A percentile compares a stretch with the other conserved stretches of the same genome.
Conservation (phyloP, 2,113 vertebrate genomes). For the Micronisus gabar region DNA sequence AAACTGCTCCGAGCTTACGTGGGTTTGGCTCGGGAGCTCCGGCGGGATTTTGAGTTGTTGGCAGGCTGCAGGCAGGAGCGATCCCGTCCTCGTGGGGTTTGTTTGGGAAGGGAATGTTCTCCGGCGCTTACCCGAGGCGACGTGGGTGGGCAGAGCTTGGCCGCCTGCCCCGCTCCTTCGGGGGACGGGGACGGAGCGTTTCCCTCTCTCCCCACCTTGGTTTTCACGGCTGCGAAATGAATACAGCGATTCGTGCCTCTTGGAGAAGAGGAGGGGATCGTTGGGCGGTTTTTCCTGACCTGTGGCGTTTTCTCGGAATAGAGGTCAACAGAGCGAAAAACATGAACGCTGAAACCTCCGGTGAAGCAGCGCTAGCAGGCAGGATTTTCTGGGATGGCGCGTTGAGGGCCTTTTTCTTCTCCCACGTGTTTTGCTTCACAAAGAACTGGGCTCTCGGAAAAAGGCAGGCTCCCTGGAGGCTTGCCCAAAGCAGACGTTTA, state of each 20-base stretch:
- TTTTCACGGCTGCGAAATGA: background rate
- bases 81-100: accelerated
- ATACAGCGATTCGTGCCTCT: accelerated
- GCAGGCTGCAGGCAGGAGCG: background rate
- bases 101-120: constrained; percentile 5
- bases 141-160: constrained; percentile 10
- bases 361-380: background rate
- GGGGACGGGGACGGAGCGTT: background rate
- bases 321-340: background rate
- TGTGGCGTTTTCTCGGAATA: background rate
- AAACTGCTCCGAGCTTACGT: background rate
- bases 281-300: background rate
- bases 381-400: background rate
- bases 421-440: background rate
- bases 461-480: background rate
- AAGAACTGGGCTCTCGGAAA: background rate
- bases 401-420: background rate
- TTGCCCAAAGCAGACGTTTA: background rate
- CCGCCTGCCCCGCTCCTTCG: background rate
- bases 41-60: accelerated
- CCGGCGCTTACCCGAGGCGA: background rate
- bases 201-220: background rate
- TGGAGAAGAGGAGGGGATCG: background rate
- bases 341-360: background rate
- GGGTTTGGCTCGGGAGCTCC: background rate